Evolutionary conservation across 2,797 vertebrate species (phyloP), one percentile per base, ranked within the genome.

Genomic region (Myripristis murdjan): DNA sequence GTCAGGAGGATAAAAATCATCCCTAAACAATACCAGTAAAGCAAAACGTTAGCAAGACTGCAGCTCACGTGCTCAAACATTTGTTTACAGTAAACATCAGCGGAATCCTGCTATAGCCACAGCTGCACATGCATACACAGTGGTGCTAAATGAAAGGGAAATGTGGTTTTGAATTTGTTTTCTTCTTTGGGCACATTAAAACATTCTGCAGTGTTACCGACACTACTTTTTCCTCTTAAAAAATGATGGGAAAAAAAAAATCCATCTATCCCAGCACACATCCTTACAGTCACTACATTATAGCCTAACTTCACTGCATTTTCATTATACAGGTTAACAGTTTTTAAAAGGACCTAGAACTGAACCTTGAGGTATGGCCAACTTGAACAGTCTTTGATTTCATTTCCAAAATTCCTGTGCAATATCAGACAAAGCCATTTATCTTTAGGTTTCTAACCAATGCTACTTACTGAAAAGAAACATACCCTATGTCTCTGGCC

Each of bases 371-470:
- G 78, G 78, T 90, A 75, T 65, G 33, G 64, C 37, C 74, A 28
- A 67, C 28, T 66, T 48, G 43, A 67, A 71, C 2, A 62, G 28
- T 60, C 35, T 62, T 49, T 70, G 20, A 63, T 61, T 82, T n/a
- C n/a, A n/a, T n/a, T n/a, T n/a, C 44, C 54, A 81, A 81, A 59
- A 71, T 16, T 56, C 18, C 62, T 85, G 84, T 82, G 86, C 82
- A 82, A 88, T 64, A 70, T 72, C 6, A 37, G 67, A 82, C 37
- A 55, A 62, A 87, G 64, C 60, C 53, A 59, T 73, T 77, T 43
- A 14, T 70, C 12, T 8, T 64, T 41, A 57, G 55, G 31, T 64
- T 39, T 33, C 60, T 61, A 83, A 73, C 58, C 35, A 12, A 35
- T 8, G 56, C 39, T 4, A 1, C 63, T 14, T 39, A 69, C 49